Conservation (phyloP, 2,113 vertebrate species). For the Sclerurus mexicanus region DNA sequence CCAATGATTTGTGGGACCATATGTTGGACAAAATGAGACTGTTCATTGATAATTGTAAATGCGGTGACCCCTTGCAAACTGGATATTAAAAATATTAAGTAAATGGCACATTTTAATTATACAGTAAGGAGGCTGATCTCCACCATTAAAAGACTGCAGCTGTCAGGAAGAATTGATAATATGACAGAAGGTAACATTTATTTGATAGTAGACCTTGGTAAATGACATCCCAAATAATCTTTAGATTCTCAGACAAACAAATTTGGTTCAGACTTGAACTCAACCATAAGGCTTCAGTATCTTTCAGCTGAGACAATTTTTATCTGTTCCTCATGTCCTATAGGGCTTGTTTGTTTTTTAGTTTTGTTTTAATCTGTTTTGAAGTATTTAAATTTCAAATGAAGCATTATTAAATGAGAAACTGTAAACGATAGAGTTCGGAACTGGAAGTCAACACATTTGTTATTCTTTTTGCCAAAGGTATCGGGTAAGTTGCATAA, state of each 20-base stretch:
- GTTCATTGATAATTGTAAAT: constrained; percentile 46
- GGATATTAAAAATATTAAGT: constrained; percentile 55
- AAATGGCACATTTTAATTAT: constrained; percentile 59
- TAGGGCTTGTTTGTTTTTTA: not conserved
- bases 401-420: constrained; percentile 44
- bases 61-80: constrained; percentile 48
- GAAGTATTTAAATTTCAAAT: constrained; percentile 28
- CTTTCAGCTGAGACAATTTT: not conserved
- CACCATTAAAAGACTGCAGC: constrained; percentile 40
- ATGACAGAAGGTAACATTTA: constrained; percentile 55
- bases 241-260: not conserved
- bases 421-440: not conserved
- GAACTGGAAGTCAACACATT: constrained; percentile 16
- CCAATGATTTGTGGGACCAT: constrained; percentile 54
- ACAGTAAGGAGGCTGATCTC: constrained; percentile 37
- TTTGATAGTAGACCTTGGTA: constrained; percentile 45
- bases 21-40: constrained; percentile 58
- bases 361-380: constrained; percentile 28
- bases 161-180: constrained; percentile 29
- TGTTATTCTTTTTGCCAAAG: constrained; percentile 46
- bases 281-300: not conserved
- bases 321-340: not conserved
- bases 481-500: constrained; percentile 62
- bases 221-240: constrained; percentile 29
- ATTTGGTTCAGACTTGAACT: not conserved